Percentiles rank a stretch among this genome's conserved stretches.
These are phyloP conservation scores for Drosophila takahashii DNA, from an alignment of 1,140 invertebrate genomes.

Conservation along the genomic window DNA sequence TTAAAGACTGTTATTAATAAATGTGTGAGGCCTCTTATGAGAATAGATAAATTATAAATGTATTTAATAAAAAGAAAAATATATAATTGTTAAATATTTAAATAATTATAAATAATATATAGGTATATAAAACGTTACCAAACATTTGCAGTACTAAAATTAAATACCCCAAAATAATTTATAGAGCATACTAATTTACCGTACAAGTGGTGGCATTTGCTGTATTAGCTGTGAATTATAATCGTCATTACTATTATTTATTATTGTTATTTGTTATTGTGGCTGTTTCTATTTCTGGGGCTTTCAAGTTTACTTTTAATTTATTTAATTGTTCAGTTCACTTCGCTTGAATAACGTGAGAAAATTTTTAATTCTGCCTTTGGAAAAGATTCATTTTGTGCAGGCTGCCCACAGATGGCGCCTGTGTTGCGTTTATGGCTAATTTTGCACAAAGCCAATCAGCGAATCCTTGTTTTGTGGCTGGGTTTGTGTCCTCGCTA, in stretches of 20 bases:
- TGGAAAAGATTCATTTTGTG: background rate
- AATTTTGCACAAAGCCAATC: slow-evolving; percentile 56
- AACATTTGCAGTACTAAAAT: background rate
- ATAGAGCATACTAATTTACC: slow-evolving; percentile 43
- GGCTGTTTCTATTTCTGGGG: background rate
- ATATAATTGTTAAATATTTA: no score
- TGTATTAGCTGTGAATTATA: slow-evolving; percentile 64
- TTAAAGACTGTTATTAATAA: no score
- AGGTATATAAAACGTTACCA: background rate
- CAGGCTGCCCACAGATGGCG: slow-evolving; percentile 56
- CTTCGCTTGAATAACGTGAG: slow-evolving; percentile 60
- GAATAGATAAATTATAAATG: no score
- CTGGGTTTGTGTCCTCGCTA: slow-evolving; percentile 68
- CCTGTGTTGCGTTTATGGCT: slow-evolving; percentile 62
- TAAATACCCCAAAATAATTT: background rate
- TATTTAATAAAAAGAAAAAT: background rate
- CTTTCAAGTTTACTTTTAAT: slow-evolving; percentile 60
- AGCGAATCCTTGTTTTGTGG: slow-evolving; percentile 15
- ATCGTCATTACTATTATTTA: slow-evolving; percentile 59
- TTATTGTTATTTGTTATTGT: slow-evolving; percentile 49
- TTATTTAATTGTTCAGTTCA: slow-evolving; percentile 69
- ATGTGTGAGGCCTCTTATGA: no score
- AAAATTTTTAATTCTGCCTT: slow-evolving; percentile 53
- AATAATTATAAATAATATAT: no score
- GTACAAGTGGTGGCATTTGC: slow-evolving; percentile 43